These are phyloP conservation scores for Muntiacus reevesi DNA, from an alignment of 2,113 vertebrate species.

Conservation along the genomic window DNA sequence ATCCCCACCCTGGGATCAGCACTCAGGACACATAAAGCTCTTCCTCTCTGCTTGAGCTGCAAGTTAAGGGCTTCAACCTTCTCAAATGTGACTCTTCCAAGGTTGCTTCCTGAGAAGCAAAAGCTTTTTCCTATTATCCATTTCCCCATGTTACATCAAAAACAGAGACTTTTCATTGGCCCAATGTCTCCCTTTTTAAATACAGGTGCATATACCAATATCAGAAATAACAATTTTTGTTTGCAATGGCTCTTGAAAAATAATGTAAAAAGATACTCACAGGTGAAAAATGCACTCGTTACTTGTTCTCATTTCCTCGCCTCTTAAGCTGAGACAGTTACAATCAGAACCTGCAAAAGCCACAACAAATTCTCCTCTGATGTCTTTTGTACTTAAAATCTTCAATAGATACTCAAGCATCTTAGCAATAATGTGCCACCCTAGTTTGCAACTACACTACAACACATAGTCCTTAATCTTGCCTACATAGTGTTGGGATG, in stretches of 20 bases:
- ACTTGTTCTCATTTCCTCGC: neutral
- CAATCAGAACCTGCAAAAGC: neutral
- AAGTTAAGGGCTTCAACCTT: neutral
- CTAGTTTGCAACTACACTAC: neutral
- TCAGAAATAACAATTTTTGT: neutral
- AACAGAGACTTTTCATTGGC: neutral
- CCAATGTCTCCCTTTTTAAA: neutral
- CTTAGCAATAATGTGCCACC: neutral
- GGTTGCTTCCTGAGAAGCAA: neutral
- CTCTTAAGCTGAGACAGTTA: neutral
- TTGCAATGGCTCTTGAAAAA: neutral
- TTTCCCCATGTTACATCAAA: neutral
- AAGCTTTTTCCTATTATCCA: neutral
- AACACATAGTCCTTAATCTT: neutral
- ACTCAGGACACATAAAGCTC: neutral
- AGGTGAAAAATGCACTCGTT: neutral
- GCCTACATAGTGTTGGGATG: neutral
- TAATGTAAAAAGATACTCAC: neutral
- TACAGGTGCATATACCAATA: neutral
- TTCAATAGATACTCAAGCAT: neutral
- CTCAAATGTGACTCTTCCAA: neutral
- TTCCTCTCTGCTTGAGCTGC: neutral
- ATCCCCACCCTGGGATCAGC: neutral
- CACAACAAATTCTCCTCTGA: neutral
- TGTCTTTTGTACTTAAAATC: neutral